Base-by-base conservation (phyloP, 2,888 invertebrate genomes). In the Ypsolopha scabrella region DNA sequence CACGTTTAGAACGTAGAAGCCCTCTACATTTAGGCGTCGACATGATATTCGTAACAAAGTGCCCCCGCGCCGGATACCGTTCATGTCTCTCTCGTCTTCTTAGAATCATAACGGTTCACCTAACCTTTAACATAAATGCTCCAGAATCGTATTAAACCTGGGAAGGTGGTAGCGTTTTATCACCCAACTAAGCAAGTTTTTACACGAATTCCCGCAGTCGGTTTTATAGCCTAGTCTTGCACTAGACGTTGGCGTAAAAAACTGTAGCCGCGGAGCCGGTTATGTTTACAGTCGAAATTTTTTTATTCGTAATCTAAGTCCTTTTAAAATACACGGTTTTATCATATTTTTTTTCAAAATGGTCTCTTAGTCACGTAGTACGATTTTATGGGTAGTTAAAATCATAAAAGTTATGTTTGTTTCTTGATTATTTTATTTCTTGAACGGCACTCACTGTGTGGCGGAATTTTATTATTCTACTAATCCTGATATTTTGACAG, bases 1-100 rank as follows among this genome's bases (percentile, higher is more conserved):
- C n/a, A n/a, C n/a, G n/a, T n/a, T n/a, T n/a, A n/a, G n/a, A n/a
- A n/a, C n/a, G n/a, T n/a, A n/a, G n/a, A n/a, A n/a, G n/a, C n/a
- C n/a, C n/a, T n/a, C n/a, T n/a, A n/a, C n/a, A n/a, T n/a, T n/a
- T n/a, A 67, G 59, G 57, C 37, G 45, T 63, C 67, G 63, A 65
- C 72, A 71, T 74, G 75, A 76, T 75, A 74, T 72, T 75, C 67
- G 65, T 81, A 75, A 81, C 72, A 63, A 67, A 70, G 60, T 62
- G 57, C 60, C 67, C 59, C 59, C 64, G 65, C 62, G 67, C 65
- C 57, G 62, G 65, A 66, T 73, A 75, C 76, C 72, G 75, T 79
- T 75, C 67, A 67, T 67, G 69, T 69, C 65, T 61, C 62, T 71
- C 45, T 68, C 67, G 63, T 64, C 66, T 79, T 80, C 78, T 65